Base-by-base conservation (phyloP, 2,113 vertebrate species). In the Myiopsitta monachus region DNA sequence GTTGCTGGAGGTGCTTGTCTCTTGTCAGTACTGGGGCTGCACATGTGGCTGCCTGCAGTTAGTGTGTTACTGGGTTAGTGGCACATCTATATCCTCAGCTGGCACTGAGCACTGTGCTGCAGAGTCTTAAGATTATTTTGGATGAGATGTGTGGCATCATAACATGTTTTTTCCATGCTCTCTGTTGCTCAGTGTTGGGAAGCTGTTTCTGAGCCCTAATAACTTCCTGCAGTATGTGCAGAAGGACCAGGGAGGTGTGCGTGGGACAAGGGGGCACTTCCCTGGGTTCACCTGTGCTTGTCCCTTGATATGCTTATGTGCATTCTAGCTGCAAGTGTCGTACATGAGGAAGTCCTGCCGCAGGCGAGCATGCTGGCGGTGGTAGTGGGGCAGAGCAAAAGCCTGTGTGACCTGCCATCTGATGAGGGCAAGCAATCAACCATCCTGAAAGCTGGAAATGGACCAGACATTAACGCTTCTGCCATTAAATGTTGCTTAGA, bases 171-270 rank as follows among this genome's bases (percentile, higher is more conserved):
- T 59, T 43, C 52, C 77, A n/a, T 73, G 43, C 80, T 54, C 6
- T 26, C 62, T 0, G 0, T 74, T 10, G 1, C 55, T 83, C 11
- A 0, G 44, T 1, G 1, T 47, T 0, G 1, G 59, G 63, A 67
- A 64, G 81, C 92, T 57, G 13, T 5, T 63, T 44, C 12, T 5
- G 74, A 41, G 44, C 11, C 0, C 41, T 2, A 1, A 10, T 30
- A 64, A 43, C n/a, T 88, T n/a, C 62, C 54, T 10, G 54, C 31
- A 3, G 70, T 3, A 18, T 0, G 1, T 14, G 64, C 11, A 41
- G 46, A 18, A 18, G 80, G 73, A 30, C 33, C 0, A 1, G 12
- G 44, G 28, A 2, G 72, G 67, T 36, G 0, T 15, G 26, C 38
- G 43, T 55, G 83, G 79, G 38, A 68, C 12, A 1, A 57, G 62